Percentiles rank a stretch among this genome's conserved stretches.
phyloP scores from a whole-genome alignment of 1,140 invertebrate species.

The Zaprionus lachaisei region DNA sequence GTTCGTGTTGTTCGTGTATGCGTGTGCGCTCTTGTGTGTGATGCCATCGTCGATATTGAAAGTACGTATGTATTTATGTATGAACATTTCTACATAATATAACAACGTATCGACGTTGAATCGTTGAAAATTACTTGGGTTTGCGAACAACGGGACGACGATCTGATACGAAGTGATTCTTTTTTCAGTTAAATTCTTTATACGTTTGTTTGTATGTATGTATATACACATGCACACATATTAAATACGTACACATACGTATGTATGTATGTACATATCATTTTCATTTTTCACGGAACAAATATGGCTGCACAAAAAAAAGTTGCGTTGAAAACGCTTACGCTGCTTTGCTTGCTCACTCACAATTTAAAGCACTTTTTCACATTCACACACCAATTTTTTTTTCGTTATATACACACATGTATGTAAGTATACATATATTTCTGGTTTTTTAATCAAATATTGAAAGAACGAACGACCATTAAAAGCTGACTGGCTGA shows the following conservation, averaged over 20 bases:
- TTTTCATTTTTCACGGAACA: slow-evolving; percentile 76
- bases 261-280: slow-evolving; percentile 57
- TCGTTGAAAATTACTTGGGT: slow-evolving; percentile 65
- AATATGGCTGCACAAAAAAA: slow-evolving; percentile 69
- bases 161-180: slow-evolving; percentile 72
- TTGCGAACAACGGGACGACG: slow-evolving; percentile 76
- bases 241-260: slow-evolving; percentile 40
- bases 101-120: slow-evolving; percentile 54
- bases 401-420: slow-evolving; percentile 20
- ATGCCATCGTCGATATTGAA: slow-evolving; percentile 82
- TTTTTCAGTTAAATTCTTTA: slow-evolving; percentile 71
- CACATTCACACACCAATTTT: slow-evolving; percentile 45
- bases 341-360: slow-evolving; percentile 41
- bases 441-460: slow-evolving; percentile 55
- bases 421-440: slow-evolving; percentile 34
- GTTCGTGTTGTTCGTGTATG: slow-evolving; percentile 47
- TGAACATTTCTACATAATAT: slow-evolving; percentile 49
- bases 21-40: slow-evolving; percentile 76
- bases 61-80: slow-evolving; percentile 62
- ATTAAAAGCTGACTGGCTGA: slow-evolving; percentile 71
- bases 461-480: slow-evolving; percentile 50
- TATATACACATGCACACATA: slow-evolving; percentile 20
- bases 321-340: slow-evolving; percentile 50
- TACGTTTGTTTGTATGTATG: slow-evolving; percentile 42
- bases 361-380: slow-evolving; percentile 60